Evolutionary conservation across 2,113 vertebrate species (phyloP).

Genomic region (Danionella cerebrum): DNA sequence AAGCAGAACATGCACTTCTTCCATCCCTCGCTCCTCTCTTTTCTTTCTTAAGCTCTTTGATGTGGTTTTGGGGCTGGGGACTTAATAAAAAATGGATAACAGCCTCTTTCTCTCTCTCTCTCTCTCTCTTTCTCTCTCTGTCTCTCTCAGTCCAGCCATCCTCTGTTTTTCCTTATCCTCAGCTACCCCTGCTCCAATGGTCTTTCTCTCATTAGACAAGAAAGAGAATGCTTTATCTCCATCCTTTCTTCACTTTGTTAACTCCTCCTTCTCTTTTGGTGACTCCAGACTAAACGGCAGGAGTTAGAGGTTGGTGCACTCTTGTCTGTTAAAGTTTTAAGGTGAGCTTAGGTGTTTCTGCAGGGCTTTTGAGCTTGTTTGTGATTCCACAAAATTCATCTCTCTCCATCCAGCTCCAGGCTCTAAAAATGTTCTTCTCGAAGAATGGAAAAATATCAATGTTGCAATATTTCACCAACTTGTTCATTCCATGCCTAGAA

Average conservation of each 20-base stretch:
- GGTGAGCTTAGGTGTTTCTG: too few species aligned
- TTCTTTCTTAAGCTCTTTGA: conserved; percentile 46
- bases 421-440: too few species aligned
- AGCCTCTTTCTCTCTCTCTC: conserved; percentile 48
- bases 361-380: too few species aligned
- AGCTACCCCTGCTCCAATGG: conserved; percentile 47
- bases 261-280: conserved; percentile 7
- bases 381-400: too few species aligned
- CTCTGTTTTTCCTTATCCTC: background rate
- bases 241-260: conserved; percentile 10
- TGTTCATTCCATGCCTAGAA: too few species aligned
- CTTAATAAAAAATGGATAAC: conserved; percentile 77
- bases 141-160: too few species aligned
- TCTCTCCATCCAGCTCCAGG: too few species aligned
- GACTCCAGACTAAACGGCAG: background rate
- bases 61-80: conserved; percentile 70
- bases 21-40: conserved; percentile 17
- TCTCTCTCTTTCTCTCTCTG: too few species aligned
- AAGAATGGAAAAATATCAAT: too few species aligned
- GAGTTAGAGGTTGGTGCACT: conserved; percentile 32
- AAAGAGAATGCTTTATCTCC: conserved; percentile 18
- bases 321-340: background rate
- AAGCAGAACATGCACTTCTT: conserved; percentile 66
- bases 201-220: background rate
- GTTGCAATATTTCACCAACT: too few species aligned